Evolutionary conservation across 2,888 invertebrate genomes (phyloP).

Genomic region (Trimorus sp.): DNA sequence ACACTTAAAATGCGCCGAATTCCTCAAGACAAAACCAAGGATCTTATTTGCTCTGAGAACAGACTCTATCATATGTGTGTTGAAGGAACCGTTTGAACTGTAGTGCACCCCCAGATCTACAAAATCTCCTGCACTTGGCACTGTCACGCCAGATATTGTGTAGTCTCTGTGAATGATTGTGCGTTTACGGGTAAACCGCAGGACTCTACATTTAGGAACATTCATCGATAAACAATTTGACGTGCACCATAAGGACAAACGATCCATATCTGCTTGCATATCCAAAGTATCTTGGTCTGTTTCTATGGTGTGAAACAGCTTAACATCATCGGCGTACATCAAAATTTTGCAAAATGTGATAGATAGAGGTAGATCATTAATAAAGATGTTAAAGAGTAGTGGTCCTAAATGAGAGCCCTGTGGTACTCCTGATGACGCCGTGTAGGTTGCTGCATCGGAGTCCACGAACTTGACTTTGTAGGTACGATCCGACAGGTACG

Average conservation of each 20-base stretch:
- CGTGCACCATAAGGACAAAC: too few species aligned
- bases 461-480: too few species aligned
- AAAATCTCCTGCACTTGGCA: background rate
- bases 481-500: constrained; percentile 5
- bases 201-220: background rate
- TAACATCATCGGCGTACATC: background rate
- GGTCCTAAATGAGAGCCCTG: too few species aligned
- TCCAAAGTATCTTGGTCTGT: too few species aligned
- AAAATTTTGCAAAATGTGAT: background rate
- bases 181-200: background rate
- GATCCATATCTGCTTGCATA: too few species aligned
- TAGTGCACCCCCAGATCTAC: background rate
- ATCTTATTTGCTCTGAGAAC: background rate
- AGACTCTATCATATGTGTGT: background rate
- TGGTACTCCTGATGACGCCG: too few species aligned
- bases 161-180: background rate
- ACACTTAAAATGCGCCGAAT: background rate
- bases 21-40: background rate
- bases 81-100: background rate
- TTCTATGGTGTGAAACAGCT: background rate
- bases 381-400: constrained; percentile 1
- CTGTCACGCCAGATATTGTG: background rate
- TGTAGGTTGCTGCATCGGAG: background rate
- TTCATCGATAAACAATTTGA: background rate
- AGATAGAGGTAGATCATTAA: background rate